Evolutionary conservation across 1,140 invertebrate genomes (phyloP).

Genomic region (Hyposmocoma kahamanoa): DNA sequence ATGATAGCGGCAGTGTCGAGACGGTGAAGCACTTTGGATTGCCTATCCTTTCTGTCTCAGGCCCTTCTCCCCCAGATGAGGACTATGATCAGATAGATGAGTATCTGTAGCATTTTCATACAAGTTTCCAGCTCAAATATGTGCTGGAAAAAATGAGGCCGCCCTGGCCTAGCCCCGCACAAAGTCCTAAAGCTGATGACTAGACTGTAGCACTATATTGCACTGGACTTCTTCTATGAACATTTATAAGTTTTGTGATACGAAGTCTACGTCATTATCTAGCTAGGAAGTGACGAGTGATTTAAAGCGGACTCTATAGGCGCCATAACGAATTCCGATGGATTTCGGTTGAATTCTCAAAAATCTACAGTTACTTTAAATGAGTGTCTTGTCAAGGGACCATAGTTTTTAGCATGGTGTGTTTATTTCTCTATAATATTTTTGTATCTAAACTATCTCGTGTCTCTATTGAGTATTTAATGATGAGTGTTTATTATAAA

Average conservation of each 20-base stretch:
- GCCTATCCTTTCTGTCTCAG: conserved; percentile 84
- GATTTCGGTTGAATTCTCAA: conserved; percentile 28
- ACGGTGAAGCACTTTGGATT: conserved; percentile 80
- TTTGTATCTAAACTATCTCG: conserved; percentile 27
- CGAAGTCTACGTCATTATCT: conserved; percentile 16
- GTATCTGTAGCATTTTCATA: conserved; percentile 72
- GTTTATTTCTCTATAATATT: conserved; percentile 31
- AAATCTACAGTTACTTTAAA: conserved; percentile 20
- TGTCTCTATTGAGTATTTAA: conserved; percentile 39
- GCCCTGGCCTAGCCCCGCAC: conserved; percentile 50
- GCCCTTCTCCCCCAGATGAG: conserved; percentile 84
- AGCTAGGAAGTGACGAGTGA: conserved; percentile 3
- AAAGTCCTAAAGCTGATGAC: conserved; percentile 42
- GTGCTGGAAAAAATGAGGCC: conserved; percentile 64
- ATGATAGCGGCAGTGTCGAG: conserved; percentile 72
- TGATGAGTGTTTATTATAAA: conserved; percentile 32
- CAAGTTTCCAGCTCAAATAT: conserved; percentile 65
- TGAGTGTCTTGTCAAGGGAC: conserved; percentile 61
- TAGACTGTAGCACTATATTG: conserved; percentile 18
- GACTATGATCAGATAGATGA: conserved; percentile 74
- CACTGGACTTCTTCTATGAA: conserved; percentile 21
- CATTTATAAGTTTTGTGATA: conserved; percentile 26
- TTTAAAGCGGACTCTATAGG: conserved; percentile 10
- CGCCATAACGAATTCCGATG: conserved; percentile 39
- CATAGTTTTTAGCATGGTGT: conserved; percentile 47